Evolutionary conservation across 2,113 vertebrate species (phyloP).

Genomic region (Pelmatolapia mariae): DNA sequence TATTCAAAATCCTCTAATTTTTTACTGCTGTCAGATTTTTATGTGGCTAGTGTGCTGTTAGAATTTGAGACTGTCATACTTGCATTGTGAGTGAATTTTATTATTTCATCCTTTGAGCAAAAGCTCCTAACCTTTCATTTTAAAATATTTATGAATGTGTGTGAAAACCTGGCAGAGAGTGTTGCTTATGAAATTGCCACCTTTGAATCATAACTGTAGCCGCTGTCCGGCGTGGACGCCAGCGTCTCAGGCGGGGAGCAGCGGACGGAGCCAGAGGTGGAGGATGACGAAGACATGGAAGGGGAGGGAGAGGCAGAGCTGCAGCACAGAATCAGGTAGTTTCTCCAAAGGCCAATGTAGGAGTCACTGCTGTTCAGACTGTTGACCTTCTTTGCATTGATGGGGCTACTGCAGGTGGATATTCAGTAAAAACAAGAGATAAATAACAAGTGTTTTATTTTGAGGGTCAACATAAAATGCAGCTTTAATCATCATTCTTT

Average conservation of each 20-base stretch:
- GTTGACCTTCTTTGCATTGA: slow-evolving; percentile 98
- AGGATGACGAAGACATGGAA: slow-evolving; percentile 85
- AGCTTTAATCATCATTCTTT: background rate
- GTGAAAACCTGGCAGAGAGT: background rate
- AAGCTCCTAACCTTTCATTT: background rate
- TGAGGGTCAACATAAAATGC: background rate
- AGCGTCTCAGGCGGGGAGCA: slow-evolving; percentile 97
- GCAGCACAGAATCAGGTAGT: slow-evolving; percentile 98
- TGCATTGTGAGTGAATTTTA: background rate
- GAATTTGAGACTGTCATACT: background rate
- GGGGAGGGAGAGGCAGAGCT: slow-evolving; percentile 84
- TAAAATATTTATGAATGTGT: background rate
- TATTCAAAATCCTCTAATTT: background rate
- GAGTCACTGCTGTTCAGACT: slow-evolving; percentile 87
- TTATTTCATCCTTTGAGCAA: background rate
- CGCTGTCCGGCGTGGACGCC: slow-evolving; percentile 97
- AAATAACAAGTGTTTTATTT: background rate
- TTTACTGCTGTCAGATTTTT: background rate
- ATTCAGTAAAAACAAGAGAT: background rate
- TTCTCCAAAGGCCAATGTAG: slow-evolving; percentile 95
- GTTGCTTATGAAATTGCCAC: slow-evolving; percentile 9
- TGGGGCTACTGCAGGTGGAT: slow-evolving; percentile 81
- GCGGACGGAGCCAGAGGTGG: slow-evolving; percentile 86
- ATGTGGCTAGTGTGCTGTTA: background rate
- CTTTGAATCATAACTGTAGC: slow-evolving; percentile 94